Conservation (phyloP, 30 jellyfish, hydroid and myxozoan genomes). For the Sanderia malayensis region DNA sequence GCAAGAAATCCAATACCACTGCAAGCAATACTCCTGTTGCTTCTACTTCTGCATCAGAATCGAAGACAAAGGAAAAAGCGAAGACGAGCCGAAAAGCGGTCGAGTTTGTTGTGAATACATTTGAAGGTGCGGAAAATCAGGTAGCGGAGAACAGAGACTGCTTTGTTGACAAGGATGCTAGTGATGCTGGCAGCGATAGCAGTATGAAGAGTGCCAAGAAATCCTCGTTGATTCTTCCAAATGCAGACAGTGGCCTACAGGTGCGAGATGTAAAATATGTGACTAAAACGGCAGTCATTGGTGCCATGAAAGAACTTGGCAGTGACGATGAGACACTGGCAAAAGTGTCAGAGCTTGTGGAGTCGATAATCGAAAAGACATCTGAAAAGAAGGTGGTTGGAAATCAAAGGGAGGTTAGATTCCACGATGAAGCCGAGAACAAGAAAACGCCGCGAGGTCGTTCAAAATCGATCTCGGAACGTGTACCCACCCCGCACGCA, state of each 20-base stretch:
- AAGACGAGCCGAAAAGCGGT: too few relatives aligned
- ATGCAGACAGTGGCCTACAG: not conserved
- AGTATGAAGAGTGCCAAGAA: not conserved
- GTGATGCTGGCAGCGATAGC: not conserved
- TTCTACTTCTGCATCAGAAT: too few relatives aligned
- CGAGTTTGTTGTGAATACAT: too few relatives aligned
- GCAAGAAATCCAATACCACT: too few relatives aligned
- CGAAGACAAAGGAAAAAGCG: too few relatives aligned
- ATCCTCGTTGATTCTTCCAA: not conserved
- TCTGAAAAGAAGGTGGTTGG: not conserved
- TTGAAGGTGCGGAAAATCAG: too few relatives aligned
- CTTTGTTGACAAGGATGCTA: not conserved
- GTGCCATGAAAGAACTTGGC: slow-evolving; percentile 19
- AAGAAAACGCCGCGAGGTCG: slow-evolving; percentile 10
- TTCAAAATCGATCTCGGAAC: not conserved
- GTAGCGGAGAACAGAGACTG: not conserved
- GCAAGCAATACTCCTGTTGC: too few relatives aligned
- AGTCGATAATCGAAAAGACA: not conserved
- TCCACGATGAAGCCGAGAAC: not conserved
- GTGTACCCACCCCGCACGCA: slow-evolving; percentile 58
- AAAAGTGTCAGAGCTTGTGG: slow-evolving; percentile 3
- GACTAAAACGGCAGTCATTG: slow-evolving; percentile 9
- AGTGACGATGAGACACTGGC: not conserved
- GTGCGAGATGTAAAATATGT: slow-evolving; percentile 7
- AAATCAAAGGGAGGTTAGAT: not conserved